Evolutionary conservation across 2,888 invertebrate species (phyloP), one percentile per base, ranked within the genome.

Genomic region (Syrphus vitripennis): DNA sequence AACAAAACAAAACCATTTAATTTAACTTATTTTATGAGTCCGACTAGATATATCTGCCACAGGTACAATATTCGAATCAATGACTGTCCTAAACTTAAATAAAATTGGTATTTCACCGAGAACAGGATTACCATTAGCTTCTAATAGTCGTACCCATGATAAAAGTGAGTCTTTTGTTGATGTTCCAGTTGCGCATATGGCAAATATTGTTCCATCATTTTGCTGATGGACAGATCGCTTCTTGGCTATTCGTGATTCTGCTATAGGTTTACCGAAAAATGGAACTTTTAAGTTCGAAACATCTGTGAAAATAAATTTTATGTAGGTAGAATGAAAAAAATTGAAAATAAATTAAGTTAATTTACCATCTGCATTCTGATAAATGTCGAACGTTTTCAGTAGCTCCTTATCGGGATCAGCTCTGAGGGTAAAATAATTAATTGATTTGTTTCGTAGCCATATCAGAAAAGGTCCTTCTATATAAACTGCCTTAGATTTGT

Each of bases 101-200:
- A 98, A 94, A 53, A 98, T 95, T n/a, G 97, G 96, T 89, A 97
- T 94, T 83, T 94, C 93, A 67, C 94, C 94, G 79, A 99, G 92
- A 10, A 93, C 91, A 0, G 97, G 96, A 93, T 97, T 97, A 0
- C 94, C 95, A 90, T 95, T 93, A 78, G 94, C 94, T 91, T 98
- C 96, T 88, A 98, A 91, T 89, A 96, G 94, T 70, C 97, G 94
- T 90, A 98, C 95, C 98, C 97, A 99, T 0, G 98, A 97, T n/a
- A 98, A 92, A 7, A 99, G 92, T 0, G 98, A 98, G 92, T 98
- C 98, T 92, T 97, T 95, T 78, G 96, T 96, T 16, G 97, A 97
- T 10, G 97, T 96, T 67, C 98, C 98, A 78, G 98, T 98, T 29
- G 97, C 97, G 93, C 98, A 98, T 67, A 98, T 94, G 9, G 96